Conservation (phyloP, 1,140 invertebrate species). For the Magallana gigas region DNA sequence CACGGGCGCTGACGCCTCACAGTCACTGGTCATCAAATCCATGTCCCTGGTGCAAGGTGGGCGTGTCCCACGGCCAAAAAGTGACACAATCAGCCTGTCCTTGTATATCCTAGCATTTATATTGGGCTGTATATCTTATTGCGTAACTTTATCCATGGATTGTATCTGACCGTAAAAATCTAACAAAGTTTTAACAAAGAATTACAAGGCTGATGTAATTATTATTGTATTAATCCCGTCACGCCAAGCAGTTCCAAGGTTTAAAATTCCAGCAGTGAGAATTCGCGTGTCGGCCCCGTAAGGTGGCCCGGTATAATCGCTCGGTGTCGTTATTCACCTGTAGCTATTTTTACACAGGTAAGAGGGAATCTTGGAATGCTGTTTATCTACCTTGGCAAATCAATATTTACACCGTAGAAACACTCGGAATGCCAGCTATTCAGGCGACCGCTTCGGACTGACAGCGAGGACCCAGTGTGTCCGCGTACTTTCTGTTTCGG, state of each 20-base stretch:
- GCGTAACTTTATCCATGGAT: neutral
- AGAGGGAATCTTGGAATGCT: slow-evolving; percentile 48
- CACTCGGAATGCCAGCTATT: slow-evolving; percentile 46
- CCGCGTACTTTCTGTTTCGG: slow-evolving; percentile 23
- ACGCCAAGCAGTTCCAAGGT: neutral
- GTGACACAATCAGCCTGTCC: neutral
- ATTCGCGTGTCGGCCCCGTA: slow-evolving; percentile 30
- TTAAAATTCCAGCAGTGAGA: slow-evolving; percentile 25
- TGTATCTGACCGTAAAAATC: slow-evolving; percentile 2
- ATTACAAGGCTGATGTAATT: slow-evolving; percentile 19
- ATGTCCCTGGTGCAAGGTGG: neutral
- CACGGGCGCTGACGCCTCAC: neutral
- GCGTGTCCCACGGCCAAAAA: neutral
- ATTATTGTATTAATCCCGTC: slow-evolving; percentile 25
- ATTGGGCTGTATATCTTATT: slow-evolving; percentile 15
- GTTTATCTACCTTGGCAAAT: slow-evolving; percentile 52
- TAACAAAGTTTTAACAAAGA: neutral
- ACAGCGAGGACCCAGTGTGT: neutral
- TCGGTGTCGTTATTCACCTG: slow-evolving; percentile 42
- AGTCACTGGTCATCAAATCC: neutral
- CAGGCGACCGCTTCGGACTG: slow-evolving; percentile 20
- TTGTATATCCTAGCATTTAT: neutral
- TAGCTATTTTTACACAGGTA: slow-evolving; percentile 48
- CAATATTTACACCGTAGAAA: slow-evolving; percentile 49
- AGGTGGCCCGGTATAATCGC: neutral